A percentile compares a stretch with the other conserved stretches of the same genome.
Conservation (phyloP, 2,113 vertebrate species). For the Notarius quadriscutis region DNA sequence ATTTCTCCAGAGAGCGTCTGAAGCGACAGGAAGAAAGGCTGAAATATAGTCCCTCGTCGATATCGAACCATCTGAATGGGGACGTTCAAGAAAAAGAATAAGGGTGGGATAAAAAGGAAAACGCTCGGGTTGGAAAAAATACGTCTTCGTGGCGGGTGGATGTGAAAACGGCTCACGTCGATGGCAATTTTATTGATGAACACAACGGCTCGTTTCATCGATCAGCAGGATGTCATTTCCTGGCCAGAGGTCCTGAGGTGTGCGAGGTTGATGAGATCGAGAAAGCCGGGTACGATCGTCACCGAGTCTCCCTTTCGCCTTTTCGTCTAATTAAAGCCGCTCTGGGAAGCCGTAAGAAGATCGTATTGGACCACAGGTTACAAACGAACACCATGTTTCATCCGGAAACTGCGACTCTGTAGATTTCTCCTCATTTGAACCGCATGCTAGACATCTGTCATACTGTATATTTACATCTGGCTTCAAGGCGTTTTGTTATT, state of each 20-base stretch:
- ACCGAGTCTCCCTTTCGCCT: constrained; percentile 66
- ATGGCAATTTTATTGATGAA: constrained; percentile 73
- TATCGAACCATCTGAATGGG: constrained; percentile 50
- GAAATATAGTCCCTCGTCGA: constrained; percentile 56
- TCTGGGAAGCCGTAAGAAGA: constrained; percentile 41
- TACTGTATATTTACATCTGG: background rate
- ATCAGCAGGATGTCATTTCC: constrained; percentile 60
- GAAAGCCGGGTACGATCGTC: constrained; percentile 43
- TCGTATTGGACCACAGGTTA: constrained; percentile 38
- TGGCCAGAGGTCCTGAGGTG: constrained; percentile 39
- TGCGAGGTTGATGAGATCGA: constrained; percentile 66
- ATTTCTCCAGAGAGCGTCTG: constrained; percentile 49
- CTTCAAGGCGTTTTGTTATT: background rate
- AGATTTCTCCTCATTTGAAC: background rate
- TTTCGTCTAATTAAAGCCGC: constrained; percentile 54
- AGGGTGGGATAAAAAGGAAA: background rate
- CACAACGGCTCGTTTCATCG: constrained; percentile 67
- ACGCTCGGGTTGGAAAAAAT: background rate
- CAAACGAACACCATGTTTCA: constrained; percentile 31
- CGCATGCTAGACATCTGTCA: background rate
- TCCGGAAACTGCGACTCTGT: background rate
- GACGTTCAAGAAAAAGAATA: background rate
- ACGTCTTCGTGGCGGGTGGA: constrained; percentile 65
- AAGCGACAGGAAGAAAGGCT: constrained; percentile 41
- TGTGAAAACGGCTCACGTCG: constrained; percentile 67